Evolutionary conservation across 2,113 vertebrate genomes (phyloP).

Genomic region (Tragelaphus strepsiceros): DNA sequence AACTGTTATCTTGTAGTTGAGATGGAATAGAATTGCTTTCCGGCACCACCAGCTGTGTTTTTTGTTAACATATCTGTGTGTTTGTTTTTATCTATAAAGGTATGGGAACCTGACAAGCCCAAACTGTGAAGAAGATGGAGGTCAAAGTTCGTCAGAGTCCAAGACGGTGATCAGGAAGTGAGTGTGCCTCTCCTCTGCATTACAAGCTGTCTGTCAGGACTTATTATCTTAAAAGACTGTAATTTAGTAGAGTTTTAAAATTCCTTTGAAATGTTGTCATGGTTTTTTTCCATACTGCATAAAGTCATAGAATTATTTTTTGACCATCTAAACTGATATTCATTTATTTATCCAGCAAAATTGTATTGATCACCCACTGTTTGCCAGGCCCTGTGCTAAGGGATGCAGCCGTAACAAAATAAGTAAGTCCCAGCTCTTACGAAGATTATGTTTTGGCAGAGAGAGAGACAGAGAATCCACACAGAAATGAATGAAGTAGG

Average conservation of each 20-base stretch:
- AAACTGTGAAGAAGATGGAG: slow-evolving; percentile 74
- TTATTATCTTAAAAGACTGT: neutral
- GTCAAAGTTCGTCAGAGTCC: slow-evolving; percentile 77
- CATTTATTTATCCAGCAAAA: neutral
- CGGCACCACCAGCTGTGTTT: neutral
- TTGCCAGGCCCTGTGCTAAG: neutral
- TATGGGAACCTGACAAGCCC: slow-evolving; percentile 85
- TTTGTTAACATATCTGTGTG: neutral
- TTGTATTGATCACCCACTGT: neutral
- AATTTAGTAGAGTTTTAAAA: neutral
- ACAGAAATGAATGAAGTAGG: neutral
- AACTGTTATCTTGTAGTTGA: neutral
- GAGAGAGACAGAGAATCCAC: neutral
- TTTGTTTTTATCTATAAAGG: slow-evolving; percentile 73
- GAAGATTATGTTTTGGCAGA: neutral
- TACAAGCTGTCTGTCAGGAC: neutral
- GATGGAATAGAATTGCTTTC: neutral
- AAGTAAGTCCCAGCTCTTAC: neutral
- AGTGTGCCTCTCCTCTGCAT: slow-evolving; percentile 67
- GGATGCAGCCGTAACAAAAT: neutral
- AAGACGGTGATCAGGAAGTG: slow-evolving; percentile 88
- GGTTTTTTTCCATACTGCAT: neutral
- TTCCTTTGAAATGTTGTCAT: neutral
- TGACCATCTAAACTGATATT: neutral
- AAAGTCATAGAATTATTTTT: neutral